Conservation (phyloP, 2,797 vertebrate species). For the Tiaroga cobitis region DNA sequence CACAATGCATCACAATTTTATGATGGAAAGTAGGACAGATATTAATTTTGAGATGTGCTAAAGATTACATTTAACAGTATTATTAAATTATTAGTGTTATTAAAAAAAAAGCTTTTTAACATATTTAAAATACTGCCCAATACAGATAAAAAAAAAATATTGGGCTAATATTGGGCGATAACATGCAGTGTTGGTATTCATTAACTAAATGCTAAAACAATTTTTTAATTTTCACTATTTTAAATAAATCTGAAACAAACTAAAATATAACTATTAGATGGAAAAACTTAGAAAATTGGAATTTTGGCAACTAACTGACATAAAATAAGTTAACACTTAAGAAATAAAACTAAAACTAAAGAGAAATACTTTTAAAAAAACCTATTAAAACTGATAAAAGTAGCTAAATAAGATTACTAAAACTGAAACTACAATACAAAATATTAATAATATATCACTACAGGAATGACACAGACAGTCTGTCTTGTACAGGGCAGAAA, state of each 20-base stretch:
- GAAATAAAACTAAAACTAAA: too few species aligned
- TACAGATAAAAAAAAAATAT: neutral
- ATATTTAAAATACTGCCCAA: neutral
- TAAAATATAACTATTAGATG: too few species aligned
- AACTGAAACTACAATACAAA: neutral
- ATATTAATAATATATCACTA: neutral
- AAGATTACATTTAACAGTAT: too few species aligned
- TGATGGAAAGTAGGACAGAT: too few species aligned
- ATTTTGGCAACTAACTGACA: neutral
- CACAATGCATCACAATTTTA: too few species aligned
- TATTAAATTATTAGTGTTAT: neutral
- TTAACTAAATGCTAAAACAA: neutral
- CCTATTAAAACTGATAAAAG: too few species aligned
- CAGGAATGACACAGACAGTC: neutral
- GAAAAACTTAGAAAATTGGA: neutral
- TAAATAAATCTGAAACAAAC: too few species aligned
- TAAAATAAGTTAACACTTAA: neutral
- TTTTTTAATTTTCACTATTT: too few species aligned
- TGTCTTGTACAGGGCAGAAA: neutral
- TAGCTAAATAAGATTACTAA: neutral
- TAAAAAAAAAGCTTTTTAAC: neutral
- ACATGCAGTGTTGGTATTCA: neutral
- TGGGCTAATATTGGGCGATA: neutral
- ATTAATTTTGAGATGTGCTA: too few species aligned
- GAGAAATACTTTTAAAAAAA: too few species aligned